These are phyloP conservation scores for Malacoraja senta DNA, from an alignment of 2,797 vertebrate species.

Conservation along the genomic window DNA sequence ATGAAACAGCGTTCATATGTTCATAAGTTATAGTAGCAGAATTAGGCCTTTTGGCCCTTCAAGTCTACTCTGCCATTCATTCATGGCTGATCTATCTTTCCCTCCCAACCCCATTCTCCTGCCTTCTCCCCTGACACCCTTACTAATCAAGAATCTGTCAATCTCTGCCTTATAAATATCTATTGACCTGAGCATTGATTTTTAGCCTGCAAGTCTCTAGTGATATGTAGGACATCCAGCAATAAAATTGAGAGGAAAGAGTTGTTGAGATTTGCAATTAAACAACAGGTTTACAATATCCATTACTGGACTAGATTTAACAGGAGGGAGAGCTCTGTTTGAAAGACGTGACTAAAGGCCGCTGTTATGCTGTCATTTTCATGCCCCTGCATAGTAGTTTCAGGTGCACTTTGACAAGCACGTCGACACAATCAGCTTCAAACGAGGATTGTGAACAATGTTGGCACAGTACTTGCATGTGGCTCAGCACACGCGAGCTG, in stretches of 20 bases:
- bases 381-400: neutral
- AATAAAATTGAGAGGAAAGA: neutral
- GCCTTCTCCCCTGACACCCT: too few relatives aligned
- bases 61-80: too few relatives aligned
- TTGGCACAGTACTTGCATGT: neutral
- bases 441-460: neutral
- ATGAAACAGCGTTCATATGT: too few relatives aligned
- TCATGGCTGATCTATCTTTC: too few relatives aligned
- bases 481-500: neutral
- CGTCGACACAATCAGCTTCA: neutral
- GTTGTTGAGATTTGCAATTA: neutral
- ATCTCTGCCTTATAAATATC: too few relatives aligned
- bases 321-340: neutral
- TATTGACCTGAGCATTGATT: too few relatives aligned
- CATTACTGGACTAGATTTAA: neutral
- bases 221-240: neutral
- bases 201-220: too few relatives aligned
- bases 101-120: too few relatives aligned
- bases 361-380: neutral
- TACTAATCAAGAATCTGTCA: too few relatives aligned
- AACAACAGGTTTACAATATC: neutral
- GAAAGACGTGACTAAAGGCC: neutral
- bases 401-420: neutral
- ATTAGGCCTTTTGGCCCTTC: too few relatives aligned
- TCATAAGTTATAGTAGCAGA: too few relatives aligned